phyloP scores from a whole-genome alignment of 2,113 vertebrate species.

The Brevimyrus niger region DNA sequence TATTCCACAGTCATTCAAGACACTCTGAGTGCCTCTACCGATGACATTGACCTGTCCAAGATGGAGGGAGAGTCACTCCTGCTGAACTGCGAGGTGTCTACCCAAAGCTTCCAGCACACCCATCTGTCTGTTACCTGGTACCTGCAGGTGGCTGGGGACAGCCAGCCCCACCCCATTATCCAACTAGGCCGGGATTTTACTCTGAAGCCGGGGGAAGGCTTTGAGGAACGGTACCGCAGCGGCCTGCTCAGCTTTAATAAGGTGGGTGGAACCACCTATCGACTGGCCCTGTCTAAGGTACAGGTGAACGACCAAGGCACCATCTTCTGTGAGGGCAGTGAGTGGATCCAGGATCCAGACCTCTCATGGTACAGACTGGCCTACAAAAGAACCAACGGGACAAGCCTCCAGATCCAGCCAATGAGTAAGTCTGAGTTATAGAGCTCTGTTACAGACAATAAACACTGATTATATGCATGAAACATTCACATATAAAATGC shows the following conservation, averaged over 20 bases:
- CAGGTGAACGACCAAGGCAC: slow-evolving; percentile 63
- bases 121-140: slow-evolving; percentile 82
- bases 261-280: slow-evolving; percentile 58
- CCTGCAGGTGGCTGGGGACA: slow-evolving; percentile 36
- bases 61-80: slow-evolving; percentile 60
- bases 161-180: slow-evolving; percentile 46
- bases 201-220: slow-evolving; percentile 62
- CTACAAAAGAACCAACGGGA: slow-evolving; percentile 45
- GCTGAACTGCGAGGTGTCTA: slow-evolving; percentile 70
- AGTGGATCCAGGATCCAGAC: slow-evolving; percentile 87
- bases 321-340: slow-evolving; percentile 67
- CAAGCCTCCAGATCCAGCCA: slow-evolving; percentile 39
- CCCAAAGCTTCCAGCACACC: slow-evolving; percentile 76
- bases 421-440: slow-evolving; percentile 40
- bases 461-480: background rate
- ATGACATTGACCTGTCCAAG: slow-evolving; percentile 32
- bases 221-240: slow-evolving; percentile 52
- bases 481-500: background rate
- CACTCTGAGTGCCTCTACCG: slow-evolving; percentile 62
- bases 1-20: slow-evolving; percentile 71
- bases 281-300: slow-evolving; percentile 51
- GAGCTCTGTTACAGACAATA: too few relatives aligned
- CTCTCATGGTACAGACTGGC: slow-evolving; percentile 69
- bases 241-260: slow-evolving; percentile 65
- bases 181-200: slow-evolving; percentile 71